These are phyloP conservation scores for Eira barbara DNA, from an alignment of 2,113 vertebrate species.

Conservation along the genomic window DNA sequence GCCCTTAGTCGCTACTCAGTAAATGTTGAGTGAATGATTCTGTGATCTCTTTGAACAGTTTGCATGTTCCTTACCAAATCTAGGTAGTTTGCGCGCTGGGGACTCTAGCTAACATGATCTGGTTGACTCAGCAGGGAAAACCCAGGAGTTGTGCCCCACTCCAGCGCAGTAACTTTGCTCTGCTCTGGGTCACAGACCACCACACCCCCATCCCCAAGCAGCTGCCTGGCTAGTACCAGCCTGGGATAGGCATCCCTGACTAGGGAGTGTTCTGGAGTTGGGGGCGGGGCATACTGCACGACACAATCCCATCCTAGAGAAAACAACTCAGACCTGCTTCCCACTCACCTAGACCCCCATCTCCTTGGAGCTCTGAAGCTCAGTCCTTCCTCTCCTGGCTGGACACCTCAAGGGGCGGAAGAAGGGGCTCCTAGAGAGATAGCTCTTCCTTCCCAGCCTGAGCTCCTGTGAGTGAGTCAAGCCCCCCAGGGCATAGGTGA, in stretches of 20 bases:
- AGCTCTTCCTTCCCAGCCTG: background rate
- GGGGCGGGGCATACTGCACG: background rate
- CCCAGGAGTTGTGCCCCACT: background rate
- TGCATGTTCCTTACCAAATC: background rate
- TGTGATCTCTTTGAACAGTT: background rate
- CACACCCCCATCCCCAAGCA: background rate
- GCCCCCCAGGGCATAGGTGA: background rate
- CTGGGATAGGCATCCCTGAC: background rate
- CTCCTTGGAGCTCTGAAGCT: background rate
- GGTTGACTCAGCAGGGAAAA: background rate
- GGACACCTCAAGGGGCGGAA: background rate
- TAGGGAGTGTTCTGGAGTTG: background rate
- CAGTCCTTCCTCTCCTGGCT: background rate
- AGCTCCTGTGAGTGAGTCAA: background rate
- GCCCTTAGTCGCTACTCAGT: background rate
- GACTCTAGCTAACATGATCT: no score
- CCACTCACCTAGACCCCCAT: background rate
- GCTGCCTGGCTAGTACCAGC: background rate
- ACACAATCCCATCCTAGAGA: background rate
- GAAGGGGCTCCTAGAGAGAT: background rate
- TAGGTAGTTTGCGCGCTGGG: fast-evolving
- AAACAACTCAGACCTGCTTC: background rate
- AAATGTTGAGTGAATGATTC: background rate
- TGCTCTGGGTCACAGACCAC: background rate
- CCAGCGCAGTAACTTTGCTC: background rate